Evolutionary conservation across 2,888 invertebrate species (phyloP), one percentile per base, ranked within the genome.

Genomic region (Acanthosoma haemorrhoidale): DNA sequence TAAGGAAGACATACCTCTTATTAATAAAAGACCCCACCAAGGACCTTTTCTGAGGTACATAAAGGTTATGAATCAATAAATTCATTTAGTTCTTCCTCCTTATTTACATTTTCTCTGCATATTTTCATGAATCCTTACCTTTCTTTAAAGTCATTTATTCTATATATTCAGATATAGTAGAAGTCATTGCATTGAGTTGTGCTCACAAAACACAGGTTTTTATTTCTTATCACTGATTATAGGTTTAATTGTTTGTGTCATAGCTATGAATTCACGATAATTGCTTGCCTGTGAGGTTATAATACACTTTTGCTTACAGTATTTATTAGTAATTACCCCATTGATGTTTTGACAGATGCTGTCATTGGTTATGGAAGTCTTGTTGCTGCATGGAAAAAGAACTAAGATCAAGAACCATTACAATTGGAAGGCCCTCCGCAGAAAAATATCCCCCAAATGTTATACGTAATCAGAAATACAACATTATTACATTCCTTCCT

Each of bases 381-480:
- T 88, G 88, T 80, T 77, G 77, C 70, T 87, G 88, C 79, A 83
- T 90, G 70, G 87, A 88, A 76, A 85, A 88, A 75, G 91, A 92
- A 79, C 81, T 91, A 67, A 85, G 87, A 76, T 86, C 91, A 5
- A 85, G 94, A 76, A 89, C 88, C 51, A 90, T 94, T 76, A 84
- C 86, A 77, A 83, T 94, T 76, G 93, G 93, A 34, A 87, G 88
- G 76, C 81, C 88, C 51, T 89, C 87, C 75, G 85, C 87, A 67
- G 92, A 92, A 77, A 93, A 91, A 77, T 96, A 89, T 82, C 94
- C 96, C 70, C 88, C 93, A 71, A 99, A 99, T 83, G 92, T 94
- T 77, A 96, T 99, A 75, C 87, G 96, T 77, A 99, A 99, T 84
- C 94, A 94, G 83, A 99, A 99, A 85, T 99, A 98, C 84, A 98